Evolutionary conservation across 1,140 invertebrate species (phyloP).

Genomic region (Kradibia gibbosae): DNA sequence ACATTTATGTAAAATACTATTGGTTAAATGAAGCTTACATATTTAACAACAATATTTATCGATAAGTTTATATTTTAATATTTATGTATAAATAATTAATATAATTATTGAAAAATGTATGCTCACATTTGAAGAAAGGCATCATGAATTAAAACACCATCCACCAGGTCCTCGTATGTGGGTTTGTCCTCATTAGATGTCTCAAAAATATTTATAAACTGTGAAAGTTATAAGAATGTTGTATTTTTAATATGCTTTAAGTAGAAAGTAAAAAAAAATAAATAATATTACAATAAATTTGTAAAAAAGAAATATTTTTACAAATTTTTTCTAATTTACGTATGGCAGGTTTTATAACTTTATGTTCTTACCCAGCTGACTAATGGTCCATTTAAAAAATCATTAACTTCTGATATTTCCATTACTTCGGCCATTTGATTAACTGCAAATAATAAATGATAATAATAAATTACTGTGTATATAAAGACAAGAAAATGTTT

Average conservation of each 20-base stretch:
- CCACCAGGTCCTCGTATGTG: constrained; percentile 48
- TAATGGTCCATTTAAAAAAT: constrained; percentile 48
- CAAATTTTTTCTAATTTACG: neutral
- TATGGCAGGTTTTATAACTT: neutral
- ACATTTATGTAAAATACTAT: too few relatives aligned
- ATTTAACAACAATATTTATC: neutral
- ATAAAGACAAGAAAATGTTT: too few relatives aligned
- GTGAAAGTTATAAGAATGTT: neutral
- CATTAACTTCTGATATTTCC: constrained; percentile 15
- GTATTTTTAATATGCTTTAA: neutral
- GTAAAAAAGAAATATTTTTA: neutral
- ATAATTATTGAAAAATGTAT: neutral
- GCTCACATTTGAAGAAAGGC: constrained; percentile 50
- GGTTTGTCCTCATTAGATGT: neutral
- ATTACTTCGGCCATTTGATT: neutral
- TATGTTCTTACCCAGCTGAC: constrained; percentile 50
- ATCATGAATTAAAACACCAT: constrained; percentile 49
- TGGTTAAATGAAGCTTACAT: too few relatives aligned
- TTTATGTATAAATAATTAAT: neutral
- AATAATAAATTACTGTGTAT: too few relatives aligned
- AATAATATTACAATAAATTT: neutral
- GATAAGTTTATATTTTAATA: neutral
- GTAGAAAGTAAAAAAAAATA: neutral
- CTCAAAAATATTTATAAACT: constrained; percentile 18
- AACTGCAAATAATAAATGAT: too few relatives aligned